Percentiles rank a stretch among this genome's conserved stretches.
Conservation (phyloP, 1,140 invertebrate genomes). For the Neodiprion virginianus region DNA sequence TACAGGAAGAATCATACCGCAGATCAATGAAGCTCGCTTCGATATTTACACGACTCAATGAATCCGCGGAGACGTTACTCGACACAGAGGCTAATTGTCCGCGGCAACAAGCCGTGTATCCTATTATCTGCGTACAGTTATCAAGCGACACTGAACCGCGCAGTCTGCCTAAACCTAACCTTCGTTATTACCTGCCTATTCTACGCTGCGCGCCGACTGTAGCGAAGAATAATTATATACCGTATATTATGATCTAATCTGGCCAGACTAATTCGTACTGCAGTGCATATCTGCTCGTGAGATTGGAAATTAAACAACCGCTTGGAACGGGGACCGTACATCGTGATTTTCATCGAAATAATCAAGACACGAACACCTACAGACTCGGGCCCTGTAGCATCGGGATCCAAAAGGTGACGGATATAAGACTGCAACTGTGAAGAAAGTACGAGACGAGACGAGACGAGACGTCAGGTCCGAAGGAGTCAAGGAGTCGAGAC, state of each 20-base stretch:
- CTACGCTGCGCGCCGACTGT: too few relatives aligned
- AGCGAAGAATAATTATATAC: neutral
- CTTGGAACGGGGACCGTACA: neutral
- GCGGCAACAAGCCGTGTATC: neutral
- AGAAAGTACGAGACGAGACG: neutral
- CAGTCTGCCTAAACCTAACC: neutral
- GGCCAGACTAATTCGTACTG: neutral
- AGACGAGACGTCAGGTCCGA: neutral
- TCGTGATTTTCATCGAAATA: neutral
- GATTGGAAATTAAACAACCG: neutral
- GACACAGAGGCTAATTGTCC: neutral
- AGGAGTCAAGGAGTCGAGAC: conserved; percentile 4
- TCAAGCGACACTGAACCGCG: neutral
- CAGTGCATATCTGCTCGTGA: neutral
- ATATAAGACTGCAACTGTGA: neutral
- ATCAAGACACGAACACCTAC: neutral
- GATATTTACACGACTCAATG: neutral
- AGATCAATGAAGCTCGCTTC: neutral
- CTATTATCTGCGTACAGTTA: neutral
- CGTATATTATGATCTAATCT: conserved; percentile 3
- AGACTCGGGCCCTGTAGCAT: neutral
- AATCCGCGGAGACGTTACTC: neutral
- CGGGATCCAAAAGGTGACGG: neutral
- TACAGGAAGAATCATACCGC: neutral
- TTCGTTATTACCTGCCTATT: too few relatives aligned